Evolutionary conservation across 2,888 invertebrate species (phyloP).

Genomic region (Craniophora ligustri): DNA sequence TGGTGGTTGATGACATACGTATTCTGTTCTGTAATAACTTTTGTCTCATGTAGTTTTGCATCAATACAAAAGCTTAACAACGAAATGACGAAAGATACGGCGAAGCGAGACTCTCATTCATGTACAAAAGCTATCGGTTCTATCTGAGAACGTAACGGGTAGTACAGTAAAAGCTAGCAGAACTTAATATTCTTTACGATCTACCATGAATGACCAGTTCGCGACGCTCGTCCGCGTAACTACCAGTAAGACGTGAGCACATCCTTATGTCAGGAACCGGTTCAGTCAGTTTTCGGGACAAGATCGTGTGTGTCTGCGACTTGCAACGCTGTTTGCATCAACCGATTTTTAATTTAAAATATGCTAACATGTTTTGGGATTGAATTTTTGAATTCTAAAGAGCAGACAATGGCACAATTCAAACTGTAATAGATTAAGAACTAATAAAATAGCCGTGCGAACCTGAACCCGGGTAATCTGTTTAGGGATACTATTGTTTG

Average conservation of each 20-base stretch:
- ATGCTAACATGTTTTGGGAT: neutral
- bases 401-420: no score
- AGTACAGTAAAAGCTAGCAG: neutral
- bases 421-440: no score
- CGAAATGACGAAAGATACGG: no score
- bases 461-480: no score
- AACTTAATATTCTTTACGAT: neutral
- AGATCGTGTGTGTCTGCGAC: slow-evolving; percentile 23
- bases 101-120: no score
- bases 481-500: no score
- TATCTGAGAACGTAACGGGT: neutral
- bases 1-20: no score
- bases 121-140: neutral
- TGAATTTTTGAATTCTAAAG: no score
- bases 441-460: no score
- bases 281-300: slow-evolving; percentile 45
- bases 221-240: slow-evolving; percentile 8
- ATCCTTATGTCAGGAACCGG: slow-evolving; percentile 39
- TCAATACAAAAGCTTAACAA: no score
- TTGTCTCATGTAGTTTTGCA: no score
- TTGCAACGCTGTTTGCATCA: slow-evolving; percentile 25
- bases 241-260: slow-evolving; percentile 19
- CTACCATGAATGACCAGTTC: slow-evolving; percentile 1
- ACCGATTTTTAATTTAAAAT: neutral
- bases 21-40: no score